Evolutionary conservation across 2,113 vertebrate species (phyloP).

Genomic region (Scartelaos histophorus): DNA sequence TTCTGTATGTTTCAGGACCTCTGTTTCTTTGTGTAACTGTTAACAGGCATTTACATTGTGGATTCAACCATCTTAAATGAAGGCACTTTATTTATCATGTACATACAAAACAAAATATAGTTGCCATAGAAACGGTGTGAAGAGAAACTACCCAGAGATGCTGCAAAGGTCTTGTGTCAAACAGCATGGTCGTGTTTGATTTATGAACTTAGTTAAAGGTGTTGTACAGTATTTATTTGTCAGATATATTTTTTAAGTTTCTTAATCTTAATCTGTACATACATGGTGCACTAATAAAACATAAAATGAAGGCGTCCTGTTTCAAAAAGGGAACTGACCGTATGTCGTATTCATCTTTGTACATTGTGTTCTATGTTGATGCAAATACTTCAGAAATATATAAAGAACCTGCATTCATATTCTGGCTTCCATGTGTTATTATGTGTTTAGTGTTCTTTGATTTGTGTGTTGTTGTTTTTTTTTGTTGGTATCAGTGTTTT

Average conservation of each 20-base stretch:
- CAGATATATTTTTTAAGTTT: slow-evolving; percentile 63
- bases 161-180: slow-evolving; percentile 62
- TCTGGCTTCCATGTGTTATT: slow-evolving; percentile 43
- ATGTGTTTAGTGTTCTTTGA: slow-evolving; percentile 1
- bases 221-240: slow-evolving; percentile 86
- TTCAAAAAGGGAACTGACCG: slow-evolving; percentile 67
- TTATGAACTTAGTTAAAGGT: slow-evolving; percentile 66
- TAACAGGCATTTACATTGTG: slow-evolving; percentile 51
- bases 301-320: slow-evolving; percentile 56
- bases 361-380: slow-evolving; percentile 64
- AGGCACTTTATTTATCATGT: slow-evolving; percentile 76
- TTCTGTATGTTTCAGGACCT: slow-evolving; percentile 69
- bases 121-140: slow-evolving; percentile 59
- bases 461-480: too few relatives aligned
- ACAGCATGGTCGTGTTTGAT: slow-evolving; percentile 69
- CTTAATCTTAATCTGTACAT: slow-evolving; percentile 68
- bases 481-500: neutral
- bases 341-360: slow-evolving; percentile 51
- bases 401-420: slow-evolving; percentile 71
- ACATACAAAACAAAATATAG: slow-evolving; percentile 48
- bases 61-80: slow-evolving; percentile 61
- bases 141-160: slow-evolving; percentile 59
- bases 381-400: slow-evolving; percentile 72
- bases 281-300: slow-evolving; percentile 71
- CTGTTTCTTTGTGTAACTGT: slow-evolving; percentile 47